A percentile compares a stretch with the other conserved stretches of the same genome.
These are phyloP conservation scores for Megaceryle torquata DNA, from an alignment of 2,113 vertebrate genomes.

Conservation along the genomic window DNA sequence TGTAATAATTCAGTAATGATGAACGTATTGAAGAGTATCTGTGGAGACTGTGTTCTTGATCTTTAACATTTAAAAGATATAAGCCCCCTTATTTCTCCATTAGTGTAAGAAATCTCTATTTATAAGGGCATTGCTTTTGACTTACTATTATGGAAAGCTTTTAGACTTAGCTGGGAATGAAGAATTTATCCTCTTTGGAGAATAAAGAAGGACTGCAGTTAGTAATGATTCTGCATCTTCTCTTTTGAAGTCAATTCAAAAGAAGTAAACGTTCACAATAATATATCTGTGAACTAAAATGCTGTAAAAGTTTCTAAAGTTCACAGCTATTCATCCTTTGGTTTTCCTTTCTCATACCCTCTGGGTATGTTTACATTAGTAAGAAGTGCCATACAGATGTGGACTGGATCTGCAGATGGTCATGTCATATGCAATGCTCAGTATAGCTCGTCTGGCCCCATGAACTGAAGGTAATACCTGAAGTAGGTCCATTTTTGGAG, in stretches of 20 bases:
- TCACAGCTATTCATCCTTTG: neutral
- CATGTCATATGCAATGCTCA: neutral
- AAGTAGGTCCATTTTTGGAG: neutral
- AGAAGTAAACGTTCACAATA: neutral
- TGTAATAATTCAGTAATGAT: too few relatives aligned
- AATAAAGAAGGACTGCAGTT: neutral
- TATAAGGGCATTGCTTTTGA: neutral
- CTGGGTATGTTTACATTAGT: neutral
- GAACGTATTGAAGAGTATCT: too few relatives aligned
- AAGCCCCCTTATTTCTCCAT: neutral
- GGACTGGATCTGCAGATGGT: neutral
- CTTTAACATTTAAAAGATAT: too few relatives aligned
- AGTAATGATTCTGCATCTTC: neutral
- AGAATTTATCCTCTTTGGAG: neutral
- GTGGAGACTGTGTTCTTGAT: too few relatives aligned
- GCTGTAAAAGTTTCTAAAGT: neutral
- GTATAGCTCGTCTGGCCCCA: too few relatives aligned
- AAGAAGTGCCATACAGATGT: neutral
- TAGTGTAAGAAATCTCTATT: neutral
- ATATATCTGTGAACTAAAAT: too few relatives aligned
- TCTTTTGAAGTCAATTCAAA: neutral
- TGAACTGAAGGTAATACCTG: neutral
- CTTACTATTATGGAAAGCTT: neutral
- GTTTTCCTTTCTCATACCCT: neutral
- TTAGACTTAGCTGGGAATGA: neutral